Percentiles rank a stretch among this genome's conserved stretches.
Conservation (phyloP, 2,797 vertebrate genomes). For the Gymnopithys bicolor region DNA sequence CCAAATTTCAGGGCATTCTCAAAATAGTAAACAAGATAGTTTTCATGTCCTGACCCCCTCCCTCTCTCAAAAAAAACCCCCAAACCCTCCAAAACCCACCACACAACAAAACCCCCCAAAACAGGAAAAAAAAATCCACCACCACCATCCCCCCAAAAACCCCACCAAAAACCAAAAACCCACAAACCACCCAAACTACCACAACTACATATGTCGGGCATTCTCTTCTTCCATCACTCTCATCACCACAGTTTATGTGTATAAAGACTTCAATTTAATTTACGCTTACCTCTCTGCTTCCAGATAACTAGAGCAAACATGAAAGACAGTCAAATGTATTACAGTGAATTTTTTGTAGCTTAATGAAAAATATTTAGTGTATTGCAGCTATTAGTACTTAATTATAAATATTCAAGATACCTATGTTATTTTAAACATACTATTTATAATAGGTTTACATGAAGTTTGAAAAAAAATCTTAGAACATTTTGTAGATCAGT, state of each 20-base stretch:
- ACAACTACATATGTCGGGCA: background rate
- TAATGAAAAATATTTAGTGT: background rate
- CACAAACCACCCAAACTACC: background rate
- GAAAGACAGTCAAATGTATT: conserved; percentile 49
- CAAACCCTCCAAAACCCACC: background rate
- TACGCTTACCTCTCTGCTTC: conserved; percentile 75
- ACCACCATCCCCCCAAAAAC: background rate
- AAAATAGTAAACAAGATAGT: background rate
- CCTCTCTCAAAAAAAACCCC: background rate
- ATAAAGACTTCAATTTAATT: background rate
- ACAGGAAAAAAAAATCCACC: background rate
- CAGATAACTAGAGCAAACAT: conserved; percentile 76
- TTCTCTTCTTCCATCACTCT: background rate
- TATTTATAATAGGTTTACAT: background rate
- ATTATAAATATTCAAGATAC: background rate
- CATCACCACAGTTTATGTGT: background rate
- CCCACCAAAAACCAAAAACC: background rate
- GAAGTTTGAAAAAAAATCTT: background rate
- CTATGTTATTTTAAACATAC: background rate
- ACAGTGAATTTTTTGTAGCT: background rate
- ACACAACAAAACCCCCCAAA: background rate
- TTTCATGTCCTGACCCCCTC: background rate
- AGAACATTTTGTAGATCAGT: background rate
- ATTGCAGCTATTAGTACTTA: background rate
- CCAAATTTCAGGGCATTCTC: background rate